Evolutionary conservation across 2,797 vertebrate genomes (phyloP).

Genomic region (Poecilia gillii): DNA sequence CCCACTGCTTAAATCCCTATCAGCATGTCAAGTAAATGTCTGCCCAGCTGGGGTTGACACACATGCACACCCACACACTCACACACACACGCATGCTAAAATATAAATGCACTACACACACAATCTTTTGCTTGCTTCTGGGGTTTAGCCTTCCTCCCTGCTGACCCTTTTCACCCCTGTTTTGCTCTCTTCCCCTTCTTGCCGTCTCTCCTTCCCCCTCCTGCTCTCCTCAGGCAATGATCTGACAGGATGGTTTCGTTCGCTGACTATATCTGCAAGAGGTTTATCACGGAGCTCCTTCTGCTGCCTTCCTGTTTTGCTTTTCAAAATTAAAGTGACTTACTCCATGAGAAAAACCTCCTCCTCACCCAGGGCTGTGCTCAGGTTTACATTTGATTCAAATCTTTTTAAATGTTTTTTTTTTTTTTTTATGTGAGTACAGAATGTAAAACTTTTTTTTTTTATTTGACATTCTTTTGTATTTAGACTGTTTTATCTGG

Average conservation of each 20-base stretch:
- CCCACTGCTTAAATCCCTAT: conserved; percentile 88
- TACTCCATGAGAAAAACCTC: conserved; percentile 27
- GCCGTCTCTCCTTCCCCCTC: conserved; percentile 57
- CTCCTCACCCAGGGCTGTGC: conserved; percentile 37
- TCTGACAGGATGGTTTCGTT: conserved; percentile 74
- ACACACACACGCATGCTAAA: conserved; percentile 49
- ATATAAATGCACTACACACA: conserved; percentile 72
- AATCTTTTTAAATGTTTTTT: not conserved
- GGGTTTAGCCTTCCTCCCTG: conserved; percentile 81
- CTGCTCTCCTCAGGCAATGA: conserved; percentile 69
- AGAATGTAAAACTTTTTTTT: not conserved
- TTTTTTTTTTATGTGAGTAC: not conserved
- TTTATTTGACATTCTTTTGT: not conserved
- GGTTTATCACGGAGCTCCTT: conserved; percentile 64
- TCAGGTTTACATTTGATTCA: conserved; percentile 57
- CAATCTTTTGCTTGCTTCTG: conserved; percentile 77
- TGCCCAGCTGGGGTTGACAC: conserved; percentile 84
- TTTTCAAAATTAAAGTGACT: conserved; percentile 62
- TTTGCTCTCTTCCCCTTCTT: conserved; percentile 70
- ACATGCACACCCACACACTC: conserved; percentile 45
- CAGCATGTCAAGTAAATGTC: conserved; percentile 89
- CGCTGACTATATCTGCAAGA: conserved; percentile 75
- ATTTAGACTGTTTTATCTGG: not conserved
- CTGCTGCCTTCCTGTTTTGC: conserved; percentile 55
- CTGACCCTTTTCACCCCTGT: conserved; percentile 73